These are phyloP conservation scores for Ferdinandea cuprea DNA, from an alignment of 2,888 invertebrate species.

Conservation along the genomic window DNA sequence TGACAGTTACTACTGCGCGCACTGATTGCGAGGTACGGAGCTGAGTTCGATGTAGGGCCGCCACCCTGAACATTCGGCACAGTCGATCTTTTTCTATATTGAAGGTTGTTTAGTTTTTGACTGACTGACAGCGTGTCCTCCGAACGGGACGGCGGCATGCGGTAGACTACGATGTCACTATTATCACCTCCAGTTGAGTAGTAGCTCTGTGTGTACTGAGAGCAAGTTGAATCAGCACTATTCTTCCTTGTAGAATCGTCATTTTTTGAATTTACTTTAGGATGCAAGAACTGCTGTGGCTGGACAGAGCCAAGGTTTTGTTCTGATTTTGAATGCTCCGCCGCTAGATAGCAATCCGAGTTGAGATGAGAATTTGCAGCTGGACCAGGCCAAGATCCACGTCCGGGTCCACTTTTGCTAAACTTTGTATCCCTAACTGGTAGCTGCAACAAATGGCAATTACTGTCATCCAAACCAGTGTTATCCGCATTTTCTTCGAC, in stretches of 20 bases:
- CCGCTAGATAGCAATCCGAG: constrained; percentile 84
- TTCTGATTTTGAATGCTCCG: constrained; percentile 93
- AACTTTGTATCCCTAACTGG: constrained; percentile 87
- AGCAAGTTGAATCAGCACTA: constrained; percentile 85
- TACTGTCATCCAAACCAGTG: constrained; percentile 57
- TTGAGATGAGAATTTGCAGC: constrained; percentile 84
- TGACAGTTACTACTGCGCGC: constrained; percentile 78
- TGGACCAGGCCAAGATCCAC: constrained; percentile 94
- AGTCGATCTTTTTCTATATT: constrained; percentile 60
- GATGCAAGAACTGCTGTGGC: constrained; percentile 64
- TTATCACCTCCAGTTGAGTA: constrained; percentile 81
- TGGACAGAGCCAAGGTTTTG: constrained; percentile 84
- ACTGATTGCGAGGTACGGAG: constrained; percentile 87
- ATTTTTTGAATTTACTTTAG: constrained; percentile 78
- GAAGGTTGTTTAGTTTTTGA: constrained; percentile 84
- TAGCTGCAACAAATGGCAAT: constrained; percentile 81
- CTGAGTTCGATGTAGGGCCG: constrained; percentile 83
- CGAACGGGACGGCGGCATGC: constrained; percentile 90
- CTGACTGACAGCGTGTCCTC: constrained; percentile 87
- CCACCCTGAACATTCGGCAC: constrained; percentile 46
- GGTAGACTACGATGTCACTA: constrained; percentile 79
- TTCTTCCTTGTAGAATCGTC: constrained; percentile 84
- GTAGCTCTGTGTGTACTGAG: constrained; percentile 84
- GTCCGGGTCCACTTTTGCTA: constrained; percentile 89
- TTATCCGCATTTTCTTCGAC: constrained; percentile 41